Evolutionary conservation across 2,888 invertebrate species (phyloP).

Genomic region (Rotaria macrura): DNA sequence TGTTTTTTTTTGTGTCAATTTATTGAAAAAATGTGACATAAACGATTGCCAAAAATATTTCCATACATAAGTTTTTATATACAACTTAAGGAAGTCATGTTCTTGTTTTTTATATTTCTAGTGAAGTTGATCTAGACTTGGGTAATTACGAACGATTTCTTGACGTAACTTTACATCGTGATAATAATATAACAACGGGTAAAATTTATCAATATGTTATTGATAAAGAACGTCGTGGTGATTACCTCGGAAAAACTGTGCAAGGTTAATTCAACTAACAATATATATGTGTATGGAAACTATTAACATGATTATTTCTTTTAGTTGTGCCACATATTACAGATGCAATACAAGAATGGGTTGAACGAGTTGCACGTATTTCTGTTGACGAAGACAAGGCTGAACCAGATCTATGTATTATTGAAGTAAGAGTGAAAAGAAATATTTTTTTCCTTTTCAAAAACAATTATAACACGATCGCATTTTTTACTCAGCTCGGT

Average conservation of each 20-base stretch:
- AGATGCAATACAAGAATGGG: neutral
- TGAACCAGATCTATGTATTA: conserved; percentile 55
- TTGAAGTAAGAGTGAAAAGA: conserved; percentile 48
- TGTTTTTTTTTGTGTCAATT: too few species aligned
- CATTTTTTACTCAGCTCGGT: too few species aligned
- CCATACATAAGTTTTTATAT: too few species aligned
- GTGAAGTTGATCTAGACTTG: conserved; percentile 46
- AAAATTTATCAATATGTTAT: conserved; percentile 19
- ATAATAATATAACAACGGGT: conserved; percentile 17
- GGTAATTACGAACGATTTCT: conserved; percentile 21
- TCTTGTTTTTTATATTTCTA: too few species aligned
- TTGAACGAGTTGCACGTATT: conserved; percentile 53
- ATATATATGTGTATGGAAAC: too few species aligned
- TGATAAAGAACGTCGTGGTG: conserved; percentile 21
- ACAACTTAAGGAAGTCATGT: too few species aligned
- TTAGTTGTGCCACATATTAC: conserved; percentile 46
- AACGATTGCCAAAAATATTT: too few species aligned
- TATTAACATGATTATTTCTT: conserved; percentile 35
- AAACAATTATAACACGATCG: too few species aligned
- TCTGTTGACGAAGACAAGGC: conserved; percentile 44
- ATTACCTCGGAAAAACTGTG: conserved; percentile 12
- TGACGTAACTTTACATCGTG: neutral
- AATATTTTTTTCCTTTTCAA: too few species aligned
- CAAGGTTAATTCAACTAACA: conserved; percentile 54
- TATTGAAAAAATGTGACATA: too few species aligned